These are phyloP conservation scores for Tenthredo distinguenda DNA, from an alignment of 2,888 invertebrate genomes.

Conservation along the genomic window DNA sequence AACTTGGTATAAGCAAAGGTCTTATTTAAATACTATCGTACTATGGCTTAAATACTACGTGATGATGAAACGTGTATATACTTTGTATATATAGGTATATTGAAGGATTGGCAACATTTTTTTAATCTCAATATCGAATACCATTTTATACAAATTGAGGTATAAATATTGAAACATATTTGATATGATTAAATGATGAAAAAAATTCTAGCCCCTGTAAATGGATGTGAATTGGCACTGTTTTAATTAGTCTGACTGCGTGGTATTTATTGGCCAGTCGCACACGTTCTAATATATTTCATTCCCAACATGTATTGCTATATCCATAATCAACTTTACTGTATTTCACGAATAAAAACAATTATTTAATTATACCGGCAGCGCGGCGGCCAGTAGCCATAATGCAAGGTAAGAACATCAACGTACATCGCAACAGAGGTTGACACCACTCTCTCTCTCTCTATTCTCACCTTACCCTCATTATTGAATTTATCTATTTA, in stretches of 20 bases:
- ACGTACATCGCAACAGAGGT: conserved; percentile 76
- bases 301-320: conserved; percentile 60
- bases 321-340: conserved; percentile 68
- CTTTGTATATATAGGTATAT: not conserved
- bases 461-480: conserved; percentile 56
- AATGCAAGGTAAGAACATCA: conserved; percentile 78
- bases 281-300: conserved; percentile 57
- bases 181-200: not conserved
- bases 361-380: conserved; percentile 79
- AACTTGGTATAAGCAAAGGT: conserved; percentile 45
- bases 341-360: conserved; percentile 76
- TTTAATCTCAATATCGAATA: not conserved
- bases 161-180: not conserved
- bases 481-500: conserved; percentile 54
- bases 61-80: not conserved
- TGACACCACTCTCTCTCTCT: conserved; percentile 74
- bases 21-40: conserved; percentile 47
- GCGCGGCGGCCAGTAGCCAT: conserved; percentile 78
- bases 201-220: not conserved
- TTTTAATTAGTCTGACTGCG: conserved; percentile 24
- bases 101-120: not conserved
- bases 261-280: conserved; percentile 50
- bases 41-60: conserved; percentile 53
- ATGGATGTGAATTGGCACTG: not conserved
- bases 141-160: not conserved